Base-by-base conservation (phyloP, 2,888 invertebrate species). In the Drosophila meridionalis region DNA sequence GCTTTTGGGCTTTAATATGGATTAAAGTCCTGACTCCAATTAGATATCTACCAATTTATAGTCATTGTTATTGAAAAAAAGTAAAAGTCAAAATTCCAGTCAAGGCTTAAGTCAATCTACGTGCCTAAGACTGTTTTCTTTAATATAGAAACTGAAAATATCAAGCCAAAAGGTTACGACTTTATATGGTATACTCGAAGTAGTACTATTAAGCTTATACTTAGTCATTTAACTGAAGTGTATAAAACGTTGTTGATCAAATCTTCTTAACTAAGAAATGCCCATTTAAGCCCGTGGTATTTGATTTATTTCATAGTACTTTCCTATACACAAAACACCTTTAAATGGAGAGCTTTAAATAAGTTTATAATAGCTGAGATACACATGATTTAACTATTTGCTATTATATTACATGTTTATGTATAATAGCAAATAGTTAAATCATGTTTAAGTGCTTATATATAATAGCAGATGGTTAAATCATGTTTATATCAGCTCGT, bases 401-500 rank as follows among this genome's bases (percentile, higher is more conserved):
- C 20, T 20, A 20, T 20, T 20, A 20, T 20, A 20, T 20, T 20
- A 20, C 20, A 20, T 20, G 20, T 20, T 20, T 20, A 20, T 20
- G 1, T 65, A 40, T 28, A 47, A 34, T 12, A 20, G 40, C 47
- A 34, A 28, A 42, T 6, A 42, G 30, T 14, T n/a, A 36, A 36
- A 65, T 34, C 28, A 55, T 14, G 28, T 48, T 47, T 30, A 11
- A 28, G 20, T 20, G 20, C 20, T 20, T 20, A 20, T 20, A 20
- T 65, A 40, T 28, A 47, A 34, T 12, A 20, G 40, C 47, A 34
- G 20, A 42, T 6, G 36, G 30, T 14, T n/a, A 36, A 36, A 65
- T 34, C 14, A 38, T 43, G 34, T 26, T 9, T 30, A 20, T 57
- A 56, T 66, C 32, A 43, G 57, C 7, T 65, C 6, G 47, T 20